phyloP scores from a whole-genome alignment of 2,797 vertebrate genomes.

The Halcyon leucocephala region DNA sequence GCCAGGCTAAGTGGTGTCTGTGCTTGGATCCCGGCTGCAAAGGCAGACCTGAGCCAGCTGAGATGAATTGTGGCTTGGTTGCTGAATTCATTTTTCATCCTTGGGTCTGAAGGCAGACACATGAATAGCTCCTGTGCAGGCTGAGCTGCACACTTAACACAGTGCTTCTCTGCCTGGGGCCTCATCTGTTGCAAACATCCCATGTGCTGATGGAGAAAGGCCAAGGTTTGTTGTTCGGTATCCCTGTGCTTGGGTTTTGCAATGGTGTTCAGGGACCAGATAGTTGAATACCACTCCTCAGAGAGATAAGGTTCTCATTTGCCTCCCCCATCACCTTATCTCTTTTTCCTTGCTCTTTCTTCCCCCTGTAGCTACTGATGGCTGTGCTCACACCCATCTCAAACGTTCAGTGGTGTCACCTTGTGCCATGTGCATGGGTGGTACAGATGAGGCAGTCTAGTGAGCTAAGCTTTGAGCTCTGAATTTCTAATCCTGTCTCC shows the following conservation, averaged over 20 bases:
- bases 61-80: background rate
- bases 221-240: background rate
- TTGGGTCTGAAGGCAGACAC: background rate
- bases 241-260: background rate
- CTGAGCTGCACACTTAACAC: background rate
- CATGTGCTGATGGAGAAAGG: background rate
- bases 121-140: background rate
- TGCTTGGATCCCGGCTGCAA: background rate
- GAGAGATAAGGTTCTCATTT: background rate
- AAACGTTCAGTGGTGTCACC: background rate
- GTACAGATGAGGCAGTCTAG: background rate
- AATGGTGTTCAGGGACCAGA: fast-evolving
- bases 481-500: background rate
- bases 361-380: background rate
- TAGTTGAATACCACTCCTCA: fast-evolving
- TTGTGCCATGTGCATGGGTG: fast-evolving
- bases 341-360: background rate
- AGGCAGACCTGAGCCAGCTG: background rate
- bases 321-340: background rate
- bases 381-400: background rate
- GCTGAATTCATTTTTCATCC: background rate
- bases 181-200: background rate
- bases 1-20: background rate
- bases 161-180: background rate
- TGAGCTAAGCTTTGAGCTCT: background rate